Evolutionary conservation across 2,113 vertebrate genomes (phyloP).

Genomic region (Callipepla squamata): DNA sequence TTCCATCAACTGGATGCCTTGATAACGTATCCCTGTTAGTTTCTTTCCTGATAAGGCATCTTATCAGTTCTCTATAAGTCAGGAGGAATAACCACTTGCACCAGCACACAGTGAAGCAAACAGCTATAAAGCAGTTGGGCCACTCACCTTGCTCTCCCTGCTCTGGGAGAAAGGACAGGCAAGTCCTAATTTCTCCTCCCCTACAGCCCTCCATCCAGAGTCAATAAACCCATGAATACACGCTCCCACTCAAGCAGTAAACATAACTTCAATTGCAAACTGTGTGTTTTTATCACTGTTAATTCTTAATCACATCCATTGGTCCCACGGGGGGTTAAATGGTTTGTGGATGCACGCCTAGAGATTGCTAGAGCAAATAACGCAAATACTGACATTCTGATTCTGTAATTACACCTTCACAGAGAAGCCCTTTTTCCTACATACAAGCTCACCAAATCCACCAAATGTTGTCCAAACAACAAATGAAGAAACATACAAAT

Average conservation of each 20-base stretch:
- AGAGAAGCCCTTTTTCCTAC: background rate
- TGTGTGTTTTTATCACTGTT: background rate
- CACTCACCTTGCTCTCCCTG: background rate
- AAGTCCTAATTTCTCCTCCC: background rate
- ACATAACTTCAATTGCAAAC: background rate
- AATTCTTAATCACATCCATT: background rate
- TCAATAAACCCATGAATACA: background rate
- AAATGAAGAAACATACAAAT: slow-evolving; percentile 7
- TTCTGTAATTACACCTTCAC: background rate
- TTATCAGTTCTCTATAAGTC: accelerated
- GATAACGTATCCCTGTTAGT: background rate
- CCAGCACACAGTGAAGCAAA: background rate
- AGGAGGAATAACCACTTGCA: background rate
- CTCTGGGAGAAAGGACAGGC: background rate
- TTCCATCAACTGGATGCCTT: background rate
- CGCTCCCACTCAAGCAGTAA: background rate
- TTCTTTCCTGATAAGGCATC: background rate
- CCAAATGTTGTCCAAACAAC: too few species aligned
- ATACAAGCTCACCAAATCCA: background rate
- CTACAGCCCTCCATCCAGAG: background rate
- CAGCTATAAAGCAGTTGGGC: background rate
- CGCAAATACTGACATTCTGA: background rate
- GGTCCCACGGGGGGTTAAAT: background rate
- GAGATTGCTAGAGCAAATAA: background rate
- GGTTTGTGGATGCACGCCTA: background rate